Conservation (phyloP, 1,140 invertebrate genomes). For the Nautilus pompilius region DNA sequence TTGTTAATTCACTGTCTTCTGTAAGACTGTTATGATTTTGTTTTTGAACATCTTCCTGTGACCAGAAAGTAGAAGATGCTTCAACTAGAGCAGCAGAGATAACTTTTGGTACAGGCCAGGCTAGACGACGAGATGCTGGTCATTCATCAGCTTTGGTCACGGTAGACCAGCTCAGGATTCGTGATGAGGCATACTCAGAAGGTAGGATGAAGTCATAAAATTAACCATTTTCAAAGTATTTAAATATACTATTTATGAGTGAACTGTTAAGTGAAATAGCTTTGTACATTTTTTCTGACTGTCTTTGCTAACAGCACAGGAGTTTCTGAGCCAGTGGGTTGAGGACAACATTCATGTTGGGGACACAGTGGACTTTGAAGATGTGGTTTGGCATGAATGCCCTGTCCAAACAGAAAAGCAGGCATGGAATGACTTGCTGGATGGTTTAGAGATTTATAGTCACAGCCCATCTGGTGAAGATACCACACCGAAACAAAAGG, state of each 20-base stretch:
- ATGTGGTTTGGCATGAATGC: slow-evolving; percentile 8
- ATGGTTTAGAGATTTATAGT: too few species aligned
- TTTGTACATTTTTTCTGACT: neutral
- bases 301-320: slow-evolving; percentile 22
- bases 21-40: neutral
- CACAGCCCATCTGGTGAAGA: too few species aligned
- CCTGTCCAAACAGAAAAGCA: slow-evolving; percentile 4
- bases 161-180: slow-evolving; percentile 8
- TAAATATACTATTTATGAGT: neutral
- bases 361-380: slow-evolving; percentile 5
- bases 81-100: slow-evolving; percentile 21
- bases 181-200: slow-evolving; percentile 28
- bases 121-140: slow-evolving; percentile 5
- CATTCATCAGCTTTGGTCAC: slow-evolving; percentile 1
- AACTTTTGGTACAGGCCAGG: slow-evolving; percentile 2
- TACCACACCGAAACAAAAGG: too few species aligned
- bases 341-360: slow-evolving; percentile 24
- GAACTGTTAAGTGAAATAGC: neutral
- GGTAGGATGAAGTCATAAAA: slow-evolving; percentile 11
- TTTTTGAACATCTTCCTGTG: neutral
- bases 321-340: slow-evolving; percentile 35
- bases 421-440: slow-evolving; percentile 13
- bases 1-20: neutral
- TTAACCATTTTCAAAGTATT: too few species aligned
- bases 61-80: slow-evolving; percentile 31